phyloP scores from a whole-genome alignment of 2,888 invertebrate species.

The Parascotia fuliginaria region DNA sequence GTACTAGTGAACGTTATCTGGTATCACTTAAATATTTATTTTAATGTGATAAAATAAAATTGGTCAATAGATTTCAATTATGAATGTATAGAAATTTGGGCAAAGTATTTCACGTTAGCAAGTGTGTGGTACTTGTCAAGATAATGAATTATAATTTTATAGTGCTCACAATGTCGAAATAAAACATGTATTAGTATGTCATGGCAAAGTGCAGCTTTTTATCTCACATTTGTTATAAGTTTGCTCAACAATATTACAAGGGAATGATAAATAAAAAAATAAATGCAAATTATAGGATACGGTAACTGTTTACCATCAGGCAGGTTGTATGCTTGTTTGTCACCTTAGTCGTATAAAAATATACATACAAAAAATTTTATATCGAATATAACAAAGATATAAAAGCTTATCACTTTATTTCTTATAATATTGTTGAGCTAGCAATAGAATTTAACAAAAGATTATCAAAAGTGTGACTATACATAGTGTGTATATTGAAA shows the following conservation, averaged over 20 bases:
- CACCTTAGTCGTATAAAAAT: too few relatives aligned
- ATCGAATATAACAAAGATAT: not conserved
- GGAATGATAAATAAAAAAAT: not conserved
- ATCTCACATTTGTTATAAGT: conserved; percentile 15
- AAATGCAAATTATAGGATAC: too few relatives aligned
- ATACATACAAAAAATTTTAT: too few relatives aligned
- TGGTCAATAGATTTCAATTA: too few relatives aligned
- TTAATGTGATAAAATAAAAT: too few relatives aligned
- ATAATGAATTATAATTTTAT: not conserved
- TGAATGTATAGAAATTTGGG: too few relatives aligned
- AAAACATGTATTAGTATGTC: not conserved
- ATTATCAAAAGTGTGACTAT: conserved; percentile 37
- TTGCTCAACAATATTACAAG: not conserved
- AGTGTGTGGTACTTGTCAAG: too few relatives aligned
- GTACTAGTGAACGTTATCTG: conserved; percentile 2
- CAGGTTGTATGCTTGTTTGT: too few relatives aligned
- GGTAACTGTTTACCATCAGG: too few relatives aligned
- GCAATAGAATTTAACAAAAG: conserved; percentile 26
- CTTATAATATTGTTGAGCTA: not conserved
- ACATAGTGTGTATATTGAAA: conserved; percentile 38
- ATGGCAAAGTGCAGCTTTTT: conserved; percentile 17
- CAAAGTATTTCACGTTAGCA: too few relatives aligned
- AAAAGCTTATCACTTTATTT: not conserved
- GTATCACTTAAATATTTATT: too few relatives aligned
- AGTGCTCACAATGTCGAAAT: conserved; percentile 1